Percentiles rank a stretch among this genome's conserved stretches.
Conservation (phyloP, 2,888 invertebrate species). For the Pterobdella sp. region DNA sequence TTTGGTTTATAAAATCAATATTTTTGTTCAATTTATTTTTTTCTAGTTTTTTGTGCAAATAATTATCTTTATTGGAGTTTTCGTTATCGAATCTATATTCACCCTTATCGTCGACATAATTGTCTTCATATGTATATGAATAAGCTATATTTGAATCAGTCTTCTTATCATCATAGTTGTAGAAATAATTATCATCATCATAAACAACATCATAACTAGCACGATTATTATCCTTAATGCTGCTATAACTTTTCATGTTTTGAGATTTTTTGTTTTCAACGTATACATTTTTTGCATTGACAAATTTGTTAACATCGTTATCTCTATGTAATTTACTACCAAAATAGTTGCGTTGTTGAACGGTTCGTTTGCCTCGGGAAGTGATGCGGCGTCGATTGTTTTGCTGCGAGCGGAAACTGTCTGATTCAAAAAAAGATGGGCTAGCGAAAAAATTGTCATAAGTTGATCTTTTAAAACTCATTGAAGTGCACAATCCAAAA, state of each 20-base stretch:
- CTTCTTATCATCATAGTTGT: neutral
- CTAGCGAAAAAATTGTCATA: neutral
- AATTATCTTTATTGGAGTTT: neutral
- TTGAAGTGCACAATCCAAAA: conserved; percentile 41
- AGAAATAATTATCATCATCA: conserved; percentile 6
- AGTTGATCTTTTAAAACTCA: neutral
- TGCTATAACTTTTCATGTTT: neutral
- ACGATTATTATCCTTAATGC: neutral
- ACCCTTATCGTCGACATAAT: neutral
- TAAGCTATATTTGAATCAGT: neutral
- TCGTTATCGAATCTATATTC: neutral
- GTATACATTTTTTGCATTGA: neutral
- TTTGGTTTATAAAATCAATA: neutral
- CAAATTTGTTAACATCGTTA: neutral
- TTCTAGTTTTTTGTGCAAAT: neutral
- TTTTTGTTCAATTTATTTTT: neutral
- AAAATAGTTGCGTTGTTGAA: conserved; percentile 3
- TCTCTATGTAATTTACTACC: neutral
- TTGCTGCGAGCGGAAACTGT: neutral
- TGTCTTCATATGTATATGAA: neutral
- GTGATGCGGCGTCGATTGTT: neutral
- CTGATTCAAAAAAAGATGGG: neutral
- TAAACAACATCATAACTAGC: neutral
- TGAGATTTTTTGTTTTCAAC: neutral
- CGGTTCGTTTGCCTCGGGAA: neutral